Evolutionary conservation across 2,888 invertebrate species (phyloP).

Genomic region (Cylindroiulus punctatus): DNA sequence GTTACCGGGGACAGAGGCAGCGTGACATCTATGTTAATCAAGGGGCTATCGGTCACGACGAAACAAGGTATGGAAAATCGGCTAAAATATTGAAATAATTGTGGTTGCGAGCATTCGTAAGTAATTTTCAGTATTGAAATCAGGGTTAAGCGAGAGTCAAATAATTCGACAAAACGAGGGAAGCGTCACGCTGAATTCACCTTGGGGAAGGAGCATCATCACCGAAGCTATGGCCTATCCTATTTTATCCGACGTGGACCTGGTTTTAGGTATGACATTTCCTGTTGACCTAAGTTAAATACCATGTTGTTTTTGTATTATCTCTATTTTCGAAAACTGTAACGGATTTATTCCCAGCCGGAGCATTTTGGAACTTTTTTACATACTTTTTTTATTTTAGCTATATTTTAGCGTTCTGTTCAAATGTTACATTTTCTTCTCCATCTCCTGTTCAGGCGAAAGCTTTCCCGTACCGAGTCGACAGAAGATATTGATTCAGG

Average conservation of each 20-base stretch:
- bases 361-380: no score
- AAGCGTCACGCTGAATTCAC: conserved; percentile 80
- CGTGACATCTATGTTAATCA: conserved; percentile 77
- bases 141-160: conserved; percentile 59
- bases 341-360: no score
- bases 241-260: conserved; percentile 86
- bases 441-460: conserved; percentile 69
- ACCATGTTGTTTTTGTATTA: no score
- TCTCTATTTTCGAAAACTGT: no score
- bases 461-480: conserved; percentile 92
- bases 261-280: conserved; percentile 72
- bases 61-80: conserved; percentile 70
- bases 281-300: no score
- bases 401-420: no score
- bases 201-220: conserved; percentile 88
- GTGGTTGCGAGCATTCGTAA: not conserved
- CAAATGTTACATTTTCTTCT: no score
- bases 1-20: conserved; percentile 72
- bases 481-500: conserved; percentile 87
- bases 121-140: not conserved
- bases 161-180: conserved; percentile 72
- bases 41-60: conserved; percentile 85
- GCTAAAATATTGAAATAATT: not conserved
- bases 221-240: conserved; percentile 93
- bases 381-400: no score